Evolutionary conservation across 2,113 vertebrate species (phyloP), one percentile per base, ranked within the genome.

Genomic region (Mobula hypostoma): DNA sequence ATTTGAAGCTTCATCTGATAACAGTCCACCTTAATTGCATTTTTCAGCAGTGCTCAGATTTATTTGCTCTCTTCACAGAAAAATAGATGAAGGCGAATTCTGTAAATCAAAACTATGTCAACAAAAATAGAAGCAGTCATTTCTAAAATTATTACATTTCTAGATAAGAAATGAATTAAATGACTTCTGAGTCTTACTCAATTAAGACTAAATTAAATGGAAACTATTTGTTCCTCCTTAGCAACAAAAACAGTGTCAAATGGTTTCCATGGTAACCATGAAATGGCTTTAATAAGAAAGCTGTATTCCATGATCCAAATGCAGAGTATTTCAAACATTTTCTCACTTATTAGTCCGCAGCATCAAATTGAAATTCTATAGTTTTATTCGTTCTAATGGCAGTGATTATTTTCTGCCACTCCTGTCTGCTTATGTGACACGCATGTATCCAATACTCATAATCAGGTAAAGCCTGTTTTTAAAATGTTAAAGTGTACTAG

Each of bases 211-310:
- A 90, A 90, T 66, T 29, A 21, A 90, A 90, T 90, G n/a, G 7
- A 32, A 90, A 90, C 29, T 14, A 66, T 68, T 66, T 66, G 29
- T 90, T 66, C 58, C 32, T 68, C 61, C 61, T 66, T 19, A 90
- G 85, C 85, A 90, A 68, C 56, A 87, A 87, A 48, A 87, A 61
- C n/a, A 32, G 58, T 1, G 58, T 61, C 27, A 66, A 63, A 61
- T 66, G 32, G 85, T 90, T 90, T 90, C 85, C 85, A 90, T 68
- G 85, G 85, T 63, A 90, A 90, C 85, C 17, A 19, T 66, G 58
- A 90, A 66, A 66, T 32, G 32, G 29, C 61, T 32, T 88, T 88
- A 32, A 88, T 66, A 21, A 90, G 15, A 83, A 83, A 83, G 27
- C 11, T 32, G 63, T 66, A 88, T 66, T 88, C 58, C n/a, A 88